Conservation (phyloP, 1,140 invertebrate species). For the Sinonovacula constricta region DNA sequence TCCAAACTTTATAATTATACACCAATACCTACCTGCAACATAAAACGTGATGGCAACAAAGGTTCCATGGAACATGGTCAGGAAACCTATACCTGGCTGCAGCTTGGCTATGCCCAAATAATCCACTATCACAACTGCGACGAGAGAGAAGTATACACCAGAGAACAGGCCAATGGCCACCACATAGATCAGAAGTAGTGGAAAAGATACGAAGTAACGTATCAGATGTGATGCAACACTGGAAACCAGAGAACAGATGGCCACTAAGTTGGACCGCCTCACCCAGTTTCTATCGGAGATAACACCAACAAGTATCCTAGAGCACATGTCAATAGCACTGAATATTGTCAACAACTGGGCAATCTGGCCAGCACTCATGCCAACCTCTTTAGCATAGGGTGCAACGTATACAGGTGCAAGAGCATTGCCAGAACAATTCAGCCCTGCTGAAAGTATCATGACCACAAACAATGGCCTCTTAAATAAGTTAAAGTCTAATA, state of each 20-base stretch:
- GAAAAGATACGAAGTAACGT: conserved; percentile 7
- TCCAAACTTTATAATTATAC: neutral
- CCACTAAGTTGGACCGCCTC: conserved; percentile 16
- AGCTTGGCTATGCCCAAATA: conserved; percentile 17
- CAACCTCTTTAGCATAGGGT: conserved; percentile 31
- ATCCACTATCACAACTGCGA: conserved; percentile 19
- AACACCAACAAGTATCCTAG: conserved; percentile 7
- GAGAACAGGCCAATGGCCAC: conserved; percentile 8
- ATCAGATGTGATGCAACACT: neutral
- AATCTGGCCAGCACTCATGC: neutral
- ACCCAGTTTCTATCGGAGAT: conserved; percentile 13
- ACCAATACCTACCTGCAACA: conserved; percentile 28
- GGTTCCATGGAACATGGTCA: conserved; percentile 19
- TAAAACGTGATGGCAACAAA: conserved; percentile 13
- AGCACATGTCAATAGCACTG: conserved; percentile 8
- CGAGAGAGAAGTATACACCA: conserved; percentile 25
- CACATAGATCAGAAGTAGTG: neutral
- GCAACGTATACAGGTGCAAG: neutral
- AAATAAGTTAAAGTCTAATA: conserved; percentile 18
- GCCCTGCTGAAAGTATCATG: neutral
- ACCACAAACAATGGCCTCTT: conserved; percentile 12
- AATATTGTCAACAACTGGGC: conserved; percentile 5
- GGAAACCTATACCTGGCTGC: conserved; percentile 10
- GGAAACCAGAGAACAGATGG: neutral
- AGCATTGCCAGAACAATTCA: conserved; percentile 1